Evolutionary conservation across 1,140 invertebrate genomes (phyloP).

Genomic region (Diabrotica undecimpunctata): DNA sequence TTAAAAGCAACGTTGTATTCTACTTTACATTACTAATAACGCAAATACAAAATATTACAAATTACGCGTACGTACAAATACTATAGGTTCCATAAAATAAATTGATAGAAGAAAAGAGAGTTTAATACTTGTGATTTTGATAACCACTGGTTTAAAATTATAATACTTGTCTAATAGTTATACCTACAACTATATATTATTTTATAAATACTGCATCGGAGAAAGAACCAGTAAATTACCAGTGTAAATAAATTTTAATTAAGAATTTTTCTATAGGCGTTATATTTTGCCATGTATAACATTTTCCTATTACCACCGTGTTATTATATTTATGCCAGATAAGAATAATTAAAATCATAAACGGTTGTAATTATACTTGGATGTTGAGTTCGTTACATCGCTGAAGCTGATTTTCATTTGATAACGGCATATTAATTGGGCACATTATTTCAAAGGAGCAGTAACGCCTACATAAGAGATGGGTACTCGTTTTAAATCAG

Average conservation of each 20-base stretch:
- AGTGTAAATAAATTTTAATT: constrained; percentile 30
- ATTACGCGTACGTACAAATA: too few species aligned
- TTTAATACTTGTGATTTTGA: too few species aligned
- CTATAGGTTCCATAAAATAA: too few species aligned
- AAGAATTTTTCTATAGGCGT: constrained; percentile 22
- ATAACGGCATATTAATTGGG: constrained; percentile 34
- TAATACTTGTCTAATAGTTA: too few species aligned
- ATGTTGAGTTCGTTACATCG: constrained; percentile 28
- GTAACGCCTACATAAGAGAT: constrained; percentile 14
- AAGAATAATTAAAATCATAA: constrained; percentile 39
- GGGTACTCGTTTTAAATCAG: background rate
- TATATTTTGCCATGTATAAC: constrained; percentile 28
- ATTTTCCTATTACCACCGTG: constrained; percentile 34
- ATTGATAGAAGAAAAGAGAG: too few species aligned
- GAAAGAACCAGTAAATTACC: constrained; percentile 5
- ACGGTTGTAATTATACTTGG: constrained; percentile 35
- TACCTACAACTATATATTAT: too few species aligned
- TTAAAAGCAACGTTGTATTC: too few species aligned
- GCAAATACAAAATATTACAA: too few species aligned
- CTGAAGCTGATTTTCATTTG: constrained; percentile 32
- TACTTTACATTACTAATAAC: too few species aligned
- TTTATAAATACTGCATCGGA: too few species aligned
- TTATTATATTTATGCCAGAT: constrained; percentile 37
- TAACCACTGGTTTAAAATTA: too few species aligned
- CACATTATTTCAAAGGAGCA: constrained; percentile 26